phyloP scores from a whole-genome alignment of 2,113 vertebrate species.

The Mirounga angustirostris region DNA sequence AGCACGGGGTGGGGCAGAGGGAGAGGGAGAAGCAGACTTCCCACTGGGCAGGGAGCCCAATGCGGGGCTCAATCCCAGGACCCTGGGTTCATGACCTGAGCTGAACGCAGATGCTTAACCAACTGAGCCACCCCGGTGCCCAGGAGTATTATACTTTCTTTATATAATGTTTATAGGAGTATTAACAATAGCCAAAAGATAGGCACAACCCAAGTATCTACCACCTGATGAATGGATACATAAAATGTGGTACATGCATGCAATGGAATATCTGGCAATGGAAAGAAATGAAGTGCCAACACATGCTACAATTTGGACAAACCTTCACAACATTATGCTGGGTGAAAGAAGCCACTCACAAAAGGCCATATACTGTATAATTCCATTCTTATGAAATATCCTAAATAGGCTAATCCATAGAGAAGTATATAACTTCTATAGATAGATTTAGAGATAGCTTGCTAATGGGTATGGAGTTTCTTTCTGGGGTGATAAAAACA shows the following conservation, averaged over 20 bases:
- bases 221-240: background rate
- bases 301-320: background rate
- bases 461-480: background rate
- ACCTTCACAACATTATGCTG: background rate
- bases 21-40: too few species aligned
- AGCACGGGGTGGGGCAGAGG: too few species aligned
- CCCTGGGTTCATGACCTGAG: too few species aligned
- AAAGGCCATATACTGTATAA: background rate
- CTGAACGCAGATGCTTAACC: too few species aligned
- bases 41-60: too few species aligned
- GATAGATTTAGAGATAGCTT: background rate
- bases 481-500: background rate
- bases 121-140: too few species aligned
- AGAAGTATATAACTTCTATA: background rate
- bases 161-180: background rate
- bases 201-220: background rate
- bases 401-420: background rate
- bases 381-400: background rate
- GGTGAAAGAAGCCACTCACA: background rate
- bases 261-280: background rate
- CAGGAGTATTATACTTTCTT: too few species aligned
- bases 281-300: background rate
- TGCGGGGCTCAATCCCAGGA: too few species aligned
- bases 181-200: background rate
- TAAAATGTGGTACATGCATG: background rate